Base-by-base conservation (phyloP, 2,888 invertebrate genomes). In the Cotesia congregata region DNA sequence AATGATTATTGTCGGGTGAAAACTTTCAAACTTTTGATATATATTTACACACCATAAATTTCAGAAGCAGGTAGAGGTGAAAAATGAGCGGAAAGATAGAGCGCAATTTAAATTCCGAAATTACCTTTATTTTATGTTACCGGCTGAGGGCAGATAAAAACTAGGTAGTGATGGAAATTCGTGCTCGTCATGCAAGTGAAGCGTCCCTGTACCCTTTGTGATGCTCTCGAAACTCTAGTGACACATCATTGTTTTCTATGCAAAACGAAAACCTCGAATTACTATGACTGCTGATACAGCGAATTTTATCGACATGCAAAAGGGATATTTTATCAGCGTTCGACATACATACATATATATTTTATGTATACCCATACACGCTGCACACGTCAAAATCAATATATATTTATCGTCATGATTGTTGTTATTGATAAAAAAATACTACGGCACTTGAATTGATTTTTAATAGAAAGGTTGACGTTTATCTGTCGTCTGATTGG, bases 141-240 rank as follows among this genome's bases (percentile, higher is more conserved):
- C 6, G 15, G 62, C 20, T 17, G n/a, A 6, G 2, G 6, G 6
- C 17, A 62, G 17, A 15, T 7, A 62, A 62, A 62, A 17, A 62
- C n/a, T 62, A 62, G 7, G 7, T 15, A 7, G 6, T 62, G 20
- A 62, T 65, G 65, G 65, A 12, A 65, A 30, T 65, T 65, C 65
- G 65, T 65, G 65, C 65, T 65, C 65, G 65, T 65, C 65, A 65
- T 65, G 65, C 65, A 65, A 65, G 20, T 65, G 65, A 65, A 65
- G 65, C 38, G 12, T 50, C 38, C 65, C 65, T 30, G 30, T 65
- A 65, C 65, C 38, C 30, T 30, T 20, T 50, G 50, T 12, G 50
- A 50, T 50, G 50, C 12, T 50, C 50, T 50, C 50, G 7, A 50
- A 7, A 50, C 50, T 50, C 12, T 20, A 38, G 30, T 65, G 65